Base-by-base conservation (phyloP, 1,140 invertebrate species). In the Zaprionus lachaisei region DNA sequence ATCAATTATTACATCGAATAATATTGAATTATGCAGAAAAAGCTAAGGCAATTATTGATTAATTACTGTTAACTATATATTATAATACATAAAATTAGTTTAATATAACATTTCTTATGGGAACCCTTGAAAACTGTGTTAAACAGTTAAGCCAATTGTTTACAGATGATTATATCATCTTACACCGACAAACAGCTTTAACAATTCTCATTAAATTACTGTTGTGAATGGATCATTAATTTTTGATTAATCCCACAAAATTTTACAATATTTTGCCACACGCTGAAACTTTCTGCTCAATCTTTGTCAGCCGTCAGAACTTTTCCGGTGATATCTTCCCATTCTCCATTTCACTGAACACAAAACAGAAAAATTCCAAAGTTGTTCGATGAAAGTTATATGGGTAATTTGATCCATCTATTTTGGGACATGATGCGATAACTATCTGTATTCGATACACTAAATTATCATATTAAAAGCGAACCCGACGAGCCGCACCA, bases 401-500 rank as follows among this genome's bases (percentile, higher is more conserved):
- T 24, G 9, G 20, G 7, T 47, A 47, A 17, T 47, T 17, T 47
- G 41, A 47, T 47, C 7, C 2, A 47, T 47, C n/a, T 47, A 47
- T 47, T 47, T 47, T 44, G 6, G 15, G 41, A 15, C 6, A 6
- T 20, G 44, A 15, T 20, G n/a, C 9, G 9, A 49, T 49, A 49
- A 49, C 44, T 49, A 49, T 22, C 7, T 22, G 11, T 2, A 11
- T 20, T 49, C 17, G 9, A 47, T 22, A 51, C 47, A 22, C 47
- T 24, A 24, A 51, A 51, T 24, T 51, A 51, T 51, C 47, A 51
- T 51, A 51, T 51, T 51, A 51, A 51, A 51, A 51, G 9, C 47
- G 7, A 51, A 51, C 20, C 20, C 47, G 12, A 4, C 47, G 17
- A 22, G 20, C 47, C 47, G 47, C 17, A 49, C 0, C 44, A 44